Conservation (phyloP, 2,113 vertebrate genomes). For the Centropus bengalensis region DNA sequence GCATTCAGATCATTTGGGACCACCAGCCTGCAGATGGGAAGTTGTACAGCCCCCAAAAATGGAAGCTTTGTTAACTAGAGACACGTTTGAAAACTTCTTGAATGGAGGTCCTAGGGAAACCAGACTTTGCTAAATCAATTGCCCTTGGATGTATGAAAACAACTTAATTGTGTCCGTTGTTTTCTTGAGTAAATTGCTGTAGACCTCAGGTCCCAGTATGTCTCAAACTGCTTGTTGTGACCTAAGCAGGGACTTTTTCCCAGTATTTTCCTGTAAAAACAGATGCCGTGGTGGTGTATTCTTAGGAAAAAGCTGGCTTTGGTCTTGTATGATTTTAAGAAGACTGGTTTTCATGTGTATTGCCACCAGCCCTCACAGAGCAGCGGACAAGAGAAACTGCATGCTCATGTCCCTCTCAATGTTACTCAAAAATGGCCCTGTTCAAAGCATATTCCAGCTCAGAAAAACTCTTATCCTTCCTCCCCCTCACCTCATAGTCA, state of each 20-base stretch:
- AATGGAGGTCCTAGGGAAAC: not conserved
- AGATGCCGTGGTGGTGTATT: not conserved
- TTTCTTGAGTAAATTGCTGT: not conserved
- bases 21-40: not conserved
- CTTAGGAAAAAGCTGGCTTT: not conserved
- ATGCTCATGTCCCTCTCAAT: accelerated
- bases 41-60: not conserved
- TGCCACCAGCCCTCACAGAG: accelerated
- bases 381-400: accelerated
- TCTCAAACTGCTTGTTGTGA: not conserved
- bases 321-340: not conserved
- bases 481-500: not conserved
- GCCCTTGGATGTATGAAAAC: not conserved
- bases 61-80: not conserved
- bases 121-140: not conserved
- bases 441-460: not conserved
- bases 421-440: accelerated
- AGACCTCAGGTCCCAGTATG: not conserved
- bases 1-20: not conserved
- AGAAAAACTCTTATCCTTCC: not conserved
- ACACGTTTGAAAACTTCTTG: not conserved
- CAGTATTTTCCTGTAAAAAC: not conserved
- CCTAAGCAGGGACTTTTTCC: not conserved
- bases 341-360: not conserved
- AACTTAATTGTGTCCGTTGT: not conserved